These are phyloP conservation scores for Ariopsis seemanni DNA, from an alignment of 2,113 vertebrate genomes.

Conservation along the genomic window DNA sequence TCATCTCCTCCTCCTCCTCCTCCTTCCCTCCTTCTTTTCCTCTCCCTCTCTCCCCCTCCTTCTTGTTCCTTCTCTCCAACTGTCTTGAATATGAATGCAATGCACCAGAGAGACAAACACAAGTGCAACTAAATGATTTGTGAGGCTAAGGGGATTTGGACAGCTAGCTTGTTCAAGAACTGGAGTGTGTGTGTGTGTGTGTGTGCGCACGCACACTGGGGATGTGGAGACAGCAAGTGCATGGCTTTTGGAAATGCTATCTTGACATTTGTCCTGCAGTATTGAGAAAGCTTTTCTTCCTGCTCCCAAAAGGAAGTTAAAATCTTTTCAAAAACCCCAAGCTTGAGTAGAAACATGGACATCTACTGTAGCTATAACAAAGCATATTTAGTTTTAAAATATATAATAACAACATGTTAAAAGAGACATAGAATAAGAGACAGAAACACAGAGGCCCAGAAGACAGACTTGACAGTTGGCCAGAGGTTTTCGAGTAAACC, in stretches of 20 bases:
- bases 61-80: slow-evolving; percentile 35
- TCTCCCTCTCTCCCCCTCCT: not conserved
- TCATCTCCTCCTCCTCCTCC: slow-evolving; percentile 41
- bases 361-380: not conserved
- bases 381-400: not conserved
- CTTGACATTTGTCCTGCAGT: slow-evolving; percentile 15
- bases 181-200: not conserved
- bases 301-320: slow-evolving; percentile 21
- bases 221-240: slow-evolving; percentile 35
- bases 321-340: not conserved
- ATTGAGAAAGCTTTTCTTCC: slow-evolving; percentile 20
- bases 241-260: slow-evolving; percentile 35
- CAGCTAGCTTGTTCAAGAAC: slow-evolving; percentile 19
- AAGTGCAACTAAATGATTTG: slow-evolving; percentile 46
- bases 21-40: not conserved
- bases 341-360: not conserved
- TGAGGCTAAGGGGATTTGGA: slow-evolving; percentile 19
- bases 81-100: slow-evolving; percentile 48
- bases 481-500: slow-evolving; percentile 58
- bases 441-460: not conserved
- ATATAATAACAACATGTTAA: not conserved
- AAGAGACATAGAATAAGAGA: not conserved
- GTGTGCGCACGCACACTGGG: not conserved
- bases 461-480: slow-evolving; percentile 59
- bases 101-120: slow-evolving; percentile 48